Evolutionary conservation across 2,888 invertebrate genomes (phyloP).

Genomic region (Prosopocoilus inquinatus): DNA sequence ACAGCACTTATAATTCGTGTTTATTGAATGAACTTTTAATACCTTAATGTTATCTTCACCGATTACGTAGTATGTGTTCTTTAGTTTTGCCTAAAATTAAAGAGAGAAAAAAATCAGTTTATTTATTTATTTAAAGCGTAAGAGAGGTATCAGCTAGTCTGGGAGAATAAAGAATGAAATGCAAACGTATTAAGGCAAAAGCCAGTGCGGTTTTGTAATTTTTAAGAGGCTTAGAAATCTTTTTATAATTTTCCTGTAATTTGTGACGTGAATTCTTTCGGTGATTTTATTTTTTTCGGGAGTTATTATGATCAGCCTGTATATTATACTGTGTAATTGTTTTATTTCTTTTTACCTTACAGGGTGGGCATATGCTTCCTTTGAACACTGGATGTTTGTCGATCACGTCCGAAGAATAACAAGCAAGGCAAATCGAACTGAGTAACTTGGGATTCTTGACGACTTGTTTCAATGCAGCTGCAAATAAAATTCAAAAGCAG

Average conservation of each 20-base stretch:
- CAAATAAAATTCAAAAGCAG: slow-evolving; percentile 1
- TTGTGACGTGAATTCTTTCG: too few relatives aligned
- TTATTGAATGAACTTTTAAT: background rate
- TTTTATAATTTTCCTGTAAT: too few relatives aligned
- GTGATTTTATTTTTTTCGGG: too few relatives aligned
- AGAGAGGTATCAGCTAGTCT: too few relatives aligned
- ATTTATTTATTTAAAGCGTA: too few relatives aligned
- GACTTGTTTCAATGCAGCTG: slow-evolving; percentile 8
- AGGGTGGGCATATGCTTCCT: slow-evolving; percentile 42
- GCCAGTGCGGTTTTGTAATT: too few relatives aligned
- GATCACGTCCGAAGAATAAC: slow-evolving; percentile 10
- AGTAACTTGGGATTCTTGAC: slow-evolving; percentile 1
- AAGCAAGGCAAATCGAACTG: slow-evolving; percentile 12
- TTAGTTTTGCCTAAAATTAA: slow-evolving; percentile 31
- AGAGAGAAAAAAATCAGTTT: background rate
- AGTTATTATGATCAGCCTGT: too few relatives aligned
- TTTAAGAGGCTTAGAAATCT: too few relatives aligned
- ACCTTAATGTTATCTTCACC: slow-evolving; percentile 47
- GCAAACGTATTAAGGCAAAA: too few relatives aligned
- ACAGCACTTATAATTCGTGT: background rate
- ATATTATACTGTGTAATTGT: too few relatives aligned
- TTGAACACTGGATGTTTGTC: slow-evolving; percentile 43
- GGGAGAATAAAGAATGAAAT: too few relatives aligned
- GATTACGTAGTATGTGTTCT: slow-evolving; percentile 40
- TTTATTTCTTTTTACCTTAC: slow-evolving; percentile 38